phyloP scores from a whole-genome alignment of 2,113 vertebrate genomes.

The Aphyosemion australe region DNA sequence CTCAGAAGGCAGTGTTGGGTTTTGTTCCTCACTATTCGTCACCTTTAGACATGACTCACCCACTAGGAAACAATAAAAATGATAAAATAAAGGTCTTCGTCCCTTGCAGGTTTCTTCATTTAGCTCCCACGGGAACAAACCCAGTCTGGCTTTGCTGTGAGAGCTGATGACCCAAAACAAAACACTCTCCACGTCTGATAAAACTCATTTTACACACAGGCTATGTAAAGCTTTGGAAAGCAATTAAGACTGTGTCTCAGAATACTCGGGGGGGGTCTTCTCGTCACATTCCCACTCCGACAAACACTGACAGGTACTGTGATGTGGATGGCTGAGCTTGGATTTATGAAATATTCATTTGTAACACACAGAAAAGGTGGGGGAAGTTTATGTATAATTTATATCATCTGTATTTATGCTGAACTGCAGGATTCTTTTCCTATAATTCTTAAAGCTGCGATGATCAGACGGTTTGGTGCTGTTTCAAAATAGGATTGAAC shows the following conservation, averaged over 20 bases:
- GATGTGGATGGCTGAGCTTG: slow-evolving; percentile 60
- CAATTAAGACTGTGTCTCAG: slow-evolving; percentile 58
- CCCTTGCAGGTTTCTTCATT: slow-evolving; percentile 24
- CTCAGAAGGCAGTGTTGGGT: no score
- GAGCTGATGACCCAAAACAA: slow-evolving; percentile 27
- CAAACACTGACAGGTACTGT: slow-evolving; percentile 48
- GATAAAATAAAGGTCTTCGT: slow-evolving; percentile 20
- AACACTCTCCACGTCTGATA: slow-evolving; percentile 27
- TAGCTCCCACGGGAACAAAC: slow-evolving; percentile 14
- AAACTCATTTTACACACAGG: slow-evolving; percentile 33
- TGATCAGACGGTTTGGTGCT: neutral
- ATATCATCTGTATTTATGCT: slow-evolving; percentile 57
- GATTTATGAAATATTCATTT: slow-evolving; percentile 77
- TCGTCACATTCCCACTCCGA: slow-evolving; percentile 47
- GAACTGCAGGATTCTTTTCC: slow-evolving; percentile 9
- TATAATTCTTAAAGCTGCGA: slow-evolving; percentile 18
- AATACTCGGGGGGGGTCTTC: slow-evolving; percentile 33
- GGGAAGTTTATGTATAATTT: slow-evolving; percentile 61
- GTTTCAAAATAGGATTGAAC: neutral
- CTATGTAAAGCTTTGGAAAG: slow-evolving; percentile 61
- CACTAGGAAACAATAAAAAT: neutral
- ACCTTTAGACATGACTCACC: neutral
- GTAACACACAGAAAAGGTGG: slow-evolving; percentile 22
- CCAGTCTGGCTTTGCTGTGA: slow-evolving; percentile 24
- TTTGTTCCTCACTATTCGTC: neutral